Base-by-base conservation (phyloP, 2,113 vertebrate species). In the Apodemus sylvaticus region DNA sequence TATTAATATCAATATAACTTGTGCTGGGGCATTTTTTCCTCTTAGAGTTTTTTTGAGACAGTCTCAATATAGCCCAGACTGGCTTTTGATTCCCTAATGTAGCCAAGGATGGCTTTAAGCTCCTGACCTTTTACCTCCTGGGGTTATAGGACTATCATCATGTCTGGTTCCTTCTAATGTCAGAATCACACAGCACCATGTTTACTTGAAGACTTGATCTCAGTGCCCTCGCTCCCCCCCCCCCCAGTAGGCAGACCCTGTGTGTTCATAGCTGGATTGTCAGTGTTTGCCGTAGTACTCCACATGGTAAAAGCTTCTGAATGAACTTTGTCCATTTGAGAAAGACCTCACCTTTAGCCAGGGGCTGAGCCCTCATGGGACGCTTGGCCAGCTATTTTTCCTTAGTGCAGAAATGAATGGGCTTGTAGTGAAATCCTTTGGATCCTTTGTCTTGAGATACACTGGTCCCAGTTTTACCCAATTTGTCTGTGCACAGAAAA, bases 401-500 rank as follows among this genome's bases (percentile, higher is more conserved):
- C 29, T 89, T 51, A 71, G 53, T 36, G 13, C 42, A 53, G 71
- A 70, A 86, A 89, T 86, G 22, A 70, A 14, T 53, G 73, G 36
- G 58, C 51, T 66, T 64, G 1, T 89, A 53, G 36, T 89, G 26
- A 81, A 82, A 86, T 89, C 34, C 53, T 76, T 78, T 94, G 53
- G 8, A 24, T 96, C 34, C 83, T 86, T 94, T 89, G 60, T 94
- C 53, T 51, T 88, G 86, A 78, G 58, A 64, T 81, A 76, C 1
- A 78, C 8, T 68, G 45, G 45, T 60, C 36, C 26, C 26, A 51
- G 5, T 91, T 92, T 93, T 19, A 45, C 74, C 22, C 9, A n/a
- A 64, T 77, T 89, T 96, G 45, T 91, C 60, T 70, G 11, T 1
- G 48, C 89, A 70, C n/a, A 95, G 64, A 96, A 66, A 70, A 81